These are phyloP conservation scores for Metopia argyrocephala DNA, from an alignment of 2,888 invertebrate genomes.

Conservation along the genomic window DNA sequence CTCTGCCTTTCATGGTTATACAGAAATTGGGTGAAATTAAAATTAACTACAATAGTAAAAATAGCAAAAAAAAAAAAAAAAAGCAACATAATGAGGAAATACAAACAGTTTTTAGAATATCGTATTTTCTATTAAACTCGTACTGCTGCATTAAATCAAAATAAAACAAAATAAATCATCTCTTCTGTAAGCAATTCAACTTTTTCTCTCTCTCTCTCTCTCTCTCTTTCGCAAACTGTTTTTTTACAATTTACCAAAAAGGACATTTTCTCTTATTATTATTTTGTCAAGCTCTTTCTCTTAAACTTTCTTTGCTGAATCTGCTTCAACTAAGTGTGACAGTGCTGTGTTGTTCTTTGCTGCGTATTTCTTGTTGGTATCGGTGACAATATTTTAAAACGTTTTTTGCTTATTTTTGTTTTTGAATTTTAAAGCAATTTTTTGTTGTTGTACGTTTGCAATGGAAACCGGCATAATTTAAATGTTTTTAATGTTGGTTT, in stretches of 20 bases:
- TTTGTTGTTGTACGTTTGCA: not conserved
- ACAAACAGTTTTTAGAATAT: not conserved
- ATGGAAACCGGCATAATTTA: not conserved
- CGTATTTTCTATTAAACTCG: not conserved
- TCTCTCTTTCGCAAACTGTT: not conserved
- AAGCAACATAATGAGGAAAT: not conserved
- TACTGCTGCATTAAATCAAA: not conserved
- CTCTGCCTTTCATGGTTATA: no score
- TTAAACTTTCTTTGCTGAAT: constrained; percentile 17
- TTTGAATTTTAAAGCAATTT: not conserved
- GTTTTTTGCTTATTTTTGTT: not conserved
- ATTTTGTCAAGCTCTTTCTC: not conserved
- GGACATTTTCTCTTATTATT: constrained; percentile 41
- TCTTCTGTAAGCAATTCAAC: not conserved
- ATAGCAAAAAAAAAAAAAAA: not conserved
- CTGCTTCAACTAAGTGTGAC: constrained; percentile 1
- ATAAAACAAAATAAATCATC: not conserved
- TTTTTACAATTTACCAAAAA: not conserved
- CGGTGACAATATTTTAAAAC: not conserved
- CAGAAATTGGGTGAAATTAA: not conserved
- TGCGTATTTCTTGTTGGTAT: not conserved
- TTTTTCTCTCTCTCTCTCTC: not conserved
- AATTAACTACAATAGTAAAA: not conserved
- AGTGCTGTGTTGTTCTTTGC: not conserved
- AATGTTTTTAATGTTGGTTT: not conserved